Evolutionary conservation across 2,888 invertebrate genomes (phyloP).

Genomic region (Eupithecia pulchellata): DNA sequence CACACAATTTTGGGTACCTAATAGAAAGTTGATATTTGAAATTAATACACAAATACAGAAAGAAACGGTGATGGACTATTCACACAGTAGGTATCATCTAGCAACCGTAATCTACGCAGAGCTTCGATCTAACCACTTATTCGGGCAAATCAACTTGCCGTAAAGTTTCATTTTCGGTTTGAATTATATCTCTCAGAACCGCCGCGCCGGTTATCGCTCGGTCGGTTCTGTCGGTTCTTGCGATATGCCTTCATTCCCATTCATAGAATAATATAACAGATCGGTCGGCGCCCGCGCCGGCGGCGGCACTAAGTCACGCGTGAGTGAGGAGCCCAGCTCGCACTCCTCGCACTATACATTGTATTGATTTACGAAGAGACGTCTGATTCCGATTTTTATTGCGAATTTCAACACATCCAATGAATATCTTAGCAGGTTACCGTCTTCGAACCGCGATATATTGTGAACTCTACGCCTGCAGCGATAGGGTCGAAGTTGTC

Average conservation of each 20-base stretch:
- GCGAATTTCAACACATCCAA: slow-evolving; percentile 61
- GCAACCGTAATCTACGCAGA: background rate
- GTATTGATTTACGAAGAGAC: slow-evolving; percentile 52
- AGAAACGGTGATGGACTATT: background rate
- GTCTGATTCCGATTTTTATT: slow-evolving; percentile 51
- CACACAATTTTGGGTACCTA: no score
- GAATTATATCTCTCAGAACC: background rate
- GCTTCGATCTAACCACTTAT: background rate
- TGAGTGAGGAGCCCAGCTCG: slow-evolving; percentile 18
- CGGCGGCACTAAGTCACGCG: slow-evolving; percentile 14
- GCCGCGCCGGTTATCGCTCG: background rate
- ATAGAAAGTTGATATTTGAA: background rate
- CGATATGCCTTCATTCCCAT: slow-evolving; percentile 25
- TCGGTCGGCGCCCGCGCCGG: no score
- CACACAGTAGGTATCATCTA: background rate
- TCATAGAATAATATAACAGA: slow-evolving; percentile 40
- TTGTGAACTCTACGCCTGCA: slow-evolving; percentile 11
- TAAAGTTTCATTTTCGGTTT: background rate
- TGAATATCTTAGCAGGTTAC: slow-evolving; percentile 60
- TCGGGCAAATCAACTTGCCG: background rate
- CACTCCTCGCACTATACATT: slow-evolving; percentile 40
- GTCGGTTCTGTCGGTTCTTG: background rate
- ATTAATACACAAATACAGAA: background rate
- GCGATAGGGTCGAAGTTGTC: slow-evolving; percentile 16
- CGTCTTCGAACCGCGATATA: slow-evolving; percentile 31